Evolutionary conservation across 1,140 invertebrate genomes (phyloP).

Genomic region (Sitobion miscanthi): DNA sequence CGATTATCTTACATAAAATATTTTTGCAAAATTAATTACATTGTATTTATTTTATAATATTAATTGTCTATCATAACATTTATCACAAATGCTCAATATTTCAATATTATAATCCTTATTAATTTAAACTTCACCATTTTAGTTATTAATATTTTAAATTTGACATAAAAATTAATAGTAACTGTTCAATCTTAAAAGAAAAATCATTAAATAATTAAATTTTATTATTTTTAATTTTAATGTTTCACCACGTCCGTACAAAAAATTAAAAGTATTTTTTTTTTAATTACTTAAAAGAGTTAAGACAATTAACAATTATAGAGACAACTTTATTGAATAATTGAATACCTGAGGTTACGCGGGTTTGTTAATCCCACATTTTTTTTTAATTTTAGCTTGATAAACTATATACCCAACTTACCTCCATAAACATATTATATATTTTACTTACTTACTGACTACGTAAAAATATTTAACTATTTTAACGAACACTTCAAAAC

Average conservation of each 20-base stretch:
- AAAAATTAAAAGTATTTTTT: not conserved
- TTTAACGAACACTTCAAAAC: not conserved
- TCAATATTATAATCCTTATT: not conserved
- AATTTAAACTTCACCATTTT: not conserved
- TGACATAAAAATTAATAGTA: not conserved
- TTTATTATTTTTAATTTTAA: not conserved
- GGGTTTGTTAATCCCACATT: not conserved
- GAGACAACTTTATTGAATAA: not conserved
- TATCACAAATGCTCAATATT: not conserved
- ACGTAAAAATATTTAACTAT: not conserved
- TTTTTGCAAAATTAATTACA: not conserved
- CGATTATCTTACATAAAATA: too few species aligned
- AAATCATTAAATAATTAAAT: not conserved
- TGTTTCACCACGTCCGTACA: not conserved
- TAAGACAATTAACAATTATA: not conserved
- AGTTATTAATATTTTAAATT: not conserved
- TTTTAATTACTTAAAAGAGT: not conserved
- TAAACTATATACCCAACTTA: not conserved
- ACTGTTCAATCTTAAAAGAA: not conserved
- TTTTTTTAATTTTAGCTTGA: not conserved
- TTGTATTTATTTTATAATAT: not conserved
- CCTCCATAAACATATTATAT: not conserved
- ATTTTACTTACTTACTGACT: not conserved
- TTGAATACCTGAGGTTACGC: not conserved
- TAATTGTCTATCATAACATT: not conserved